Evolutionary conservation across 2,888 invertebrate species (phyloP).

Genomic region (Lapara coniferarum): DNA sequence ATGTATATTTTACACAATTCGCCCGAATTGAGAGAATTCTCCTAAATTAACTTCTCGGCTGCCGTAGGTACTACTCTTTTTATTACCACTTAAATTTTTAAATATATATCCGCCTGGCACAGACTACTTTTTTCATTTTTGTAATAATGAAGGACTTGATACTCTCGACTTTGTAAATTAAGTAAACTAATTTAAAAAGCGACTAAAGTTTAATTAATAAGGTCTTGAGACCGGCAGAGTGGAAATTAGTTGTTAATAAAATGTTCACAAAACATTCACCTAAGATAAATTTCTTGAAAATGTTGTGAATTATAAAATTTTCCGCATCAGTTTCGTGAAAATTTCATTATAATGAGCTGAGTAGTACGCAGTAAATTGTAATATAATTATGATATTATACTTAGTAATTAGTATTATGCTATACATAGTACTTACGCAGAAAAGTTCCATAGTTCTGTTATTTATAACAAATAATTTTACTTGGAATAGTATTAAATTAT

Average conservation of each 20-base stretch:
- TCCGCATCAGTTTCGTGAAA: background rate
- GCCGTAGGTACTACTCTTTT: background rate
- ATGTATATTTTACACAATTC: too few species aligned
- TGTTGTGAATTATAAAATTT: background rate
- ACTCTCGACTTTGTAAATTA: slow-evolving; percentile 19
- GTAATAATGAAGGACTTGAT: slow-evolving; percentile 16
- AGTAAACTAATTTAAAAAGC: slow-evolving; percentile 26
- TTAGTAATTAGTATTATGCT: background rate
- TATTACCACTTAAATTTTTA: background rate
- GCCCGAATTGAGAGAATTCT: background rate
- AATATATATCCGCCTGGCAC: background rate
- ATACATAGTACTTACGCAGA: too few species aligned
- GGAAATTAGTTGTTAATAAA: slow-evolving; percentile 25
- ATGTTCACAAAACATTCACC: slow-evolving; percentile 19
- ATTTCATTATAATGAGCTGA: background rate
- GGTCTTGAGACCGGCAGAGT: slow-evolving; percentile 6
- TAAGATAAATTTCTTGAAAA: slow-evolving; percentile 8
- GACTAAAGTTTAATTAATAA: slow-evolving; percentile 25
- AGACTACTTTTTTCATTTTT: background rate
- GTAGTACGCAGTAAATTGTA: background rate
- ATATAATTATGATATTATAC: background rate
- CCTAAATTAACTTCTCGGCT: background rate
- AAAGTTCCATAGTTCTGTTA: too few species aligned
- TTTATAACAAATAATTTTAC: too few species aligned
- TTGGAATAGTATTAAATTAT: too few species aligned